Evolutionary conservation across 2,113 vertebrate species (phyloP).

Genomic region (Platysternon megacephalum): DNA sequence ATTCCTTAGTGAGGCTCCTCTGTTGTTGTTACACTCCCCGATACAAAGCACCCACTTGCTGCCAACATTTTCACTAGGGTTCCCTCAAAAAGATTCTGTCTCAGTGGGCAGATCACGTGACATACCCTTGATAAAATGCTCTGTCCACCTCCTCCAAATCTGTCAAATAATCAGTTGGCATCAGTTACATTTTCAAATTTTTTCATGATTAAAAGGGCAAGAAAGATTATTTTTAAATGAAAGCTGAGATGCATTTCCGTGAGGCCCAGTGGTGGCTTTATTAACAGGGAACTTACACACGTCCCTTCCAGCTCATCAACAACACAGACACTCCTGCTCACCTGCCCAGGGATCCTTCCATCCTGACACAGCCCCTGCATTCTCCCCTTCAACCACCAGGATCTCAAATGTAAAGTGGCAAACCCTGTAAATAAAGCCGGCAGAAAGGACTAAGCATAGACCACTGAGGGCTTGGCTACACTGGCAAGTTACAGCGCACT

Average conservation of each 20-base stretch:
- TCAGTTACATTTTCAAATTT: background rate
- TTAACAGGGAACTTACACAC: background rate
- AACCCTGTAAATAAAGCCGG: background rate
- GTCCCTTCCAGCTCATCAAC: background rate
- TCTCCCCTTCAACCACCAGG: background rate
- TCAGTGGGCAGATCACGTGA: background rate
- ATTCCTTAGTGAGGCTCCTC: background rate
- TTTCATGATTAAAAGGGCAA: background rate
- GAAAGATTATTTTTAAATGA: background rate
- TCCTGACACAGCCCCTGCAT: rapidly evolving
- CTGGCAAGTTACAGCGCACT: too few relatives aligned
- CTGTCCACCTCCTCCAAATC: background rate
- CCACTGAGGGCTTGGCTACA: too few relatives aligned
- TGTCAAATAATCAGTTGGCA: background rate
- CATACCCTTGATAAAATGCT: background rate
- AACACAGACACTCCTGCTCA: background rate
- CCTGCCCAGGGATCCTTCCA: background rate
- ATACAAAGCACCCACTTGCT: background rate
- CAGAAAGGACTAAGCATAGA: background rate
- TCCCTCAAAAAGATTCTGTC: background rate
- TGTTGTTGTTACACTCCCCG: background rate
- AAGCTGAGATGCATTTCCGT: background rate
- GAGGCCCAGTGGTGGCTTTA: background rate
- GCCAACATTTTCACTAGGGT: background rate
- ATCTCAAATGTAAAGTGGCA: too few relatives aligned